phyloP scores from a whole-genome alignment of 2,113 vertebrate genomes.

The Centropristis striata region DNA sequence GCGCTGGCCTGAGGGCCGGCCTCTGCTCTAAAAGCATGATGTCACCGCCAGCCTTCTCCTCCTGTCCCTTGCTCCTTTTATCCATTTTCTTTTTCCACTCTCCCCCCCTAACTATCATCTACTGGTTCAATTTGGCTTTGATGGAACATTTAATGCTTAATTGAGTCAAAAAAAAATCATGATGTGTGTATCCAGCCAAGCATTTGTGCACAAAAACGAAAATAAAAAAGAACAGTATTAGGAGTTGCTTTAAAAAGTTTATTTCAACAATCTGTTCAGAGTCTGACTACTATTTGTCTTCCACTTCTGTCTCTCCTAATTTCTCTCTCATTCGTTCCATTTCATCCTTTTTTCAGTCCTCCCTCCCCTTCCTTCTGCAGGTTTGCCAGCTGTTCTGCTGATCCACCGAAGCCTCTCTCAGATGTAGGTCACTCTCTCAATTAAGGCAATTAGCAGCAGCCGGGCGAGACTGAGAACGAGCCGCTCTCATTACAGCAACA shows the following conservation, averaged over 20 bases:
- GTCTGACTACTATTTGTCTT: conserved; percentile 13
- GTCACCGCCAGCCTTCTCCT: conserved; percentile 70
- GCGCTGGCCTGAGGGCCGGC: conserved; percentile 71
- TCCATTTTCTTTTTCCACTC: conserved; percentile 1
- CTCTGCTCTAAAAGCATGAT: conserved; percentile 82
- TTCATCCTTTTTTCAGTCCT: conserved; percentile 8
- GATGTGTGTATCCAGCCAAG: conserved; percentile 15
- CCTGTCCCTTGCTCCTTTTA: conserved; percentile 51
- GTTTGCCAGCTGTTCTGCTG: conserved; percentile 76
- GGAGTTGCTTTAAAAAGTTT: conserved; percentile 36
- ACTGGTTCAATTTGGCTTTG: conserved; percentile 42
- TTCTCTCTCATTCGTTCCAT: conserved; percentile 33
- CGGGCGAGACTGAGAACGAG: conserved; percentile 55
- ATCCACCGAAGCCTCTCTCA: conserved; percentile 60
- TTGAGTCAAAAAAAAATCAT: conserved; percentile 44
- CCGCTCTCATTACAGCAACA: conserved; percentile 72
- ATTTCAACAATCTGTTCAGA: conserved; percentile 36
- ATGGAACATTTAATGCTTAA: conserved; percentile 40
- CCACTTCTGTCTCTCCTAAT: conserved; percentile 33
- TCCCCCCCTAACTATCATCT: conserved; percentile 28
- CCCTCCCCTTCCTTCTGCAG: conserved; percentile 40
- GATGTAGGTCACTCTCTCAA: conserved; percentile 82
- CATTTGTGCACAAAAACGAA: conserved; percentile 5
- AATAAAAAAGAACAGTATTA: conserved; percentile 14
- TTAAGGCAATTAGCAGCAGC: conserved; percentile 79